Conservation (phyloP, 2,797 vertebrate species). For the Pipistrellus kuhlii region DNA sequence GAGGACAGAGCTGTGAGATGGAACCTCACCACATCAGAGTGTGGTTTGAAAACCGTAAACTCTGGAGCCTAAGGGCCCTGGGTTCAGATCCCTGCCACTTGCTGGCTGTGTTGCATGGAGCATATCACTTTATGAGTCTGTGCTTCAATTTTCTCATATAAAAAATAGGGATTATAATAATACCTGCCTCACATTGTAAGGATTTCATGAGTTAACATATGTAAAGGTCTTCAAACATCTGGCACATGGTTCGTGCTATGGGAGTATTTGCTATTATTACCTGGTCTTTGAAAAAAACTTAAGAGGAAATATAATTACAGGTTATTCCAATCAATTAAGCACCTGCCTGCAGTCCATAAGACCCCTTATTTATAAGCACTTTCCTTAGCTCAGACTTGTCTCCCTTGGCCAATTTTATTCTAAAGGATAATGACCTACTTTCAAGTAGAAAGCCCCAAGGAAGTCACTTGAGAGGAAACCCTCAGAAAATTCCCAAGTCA, state of each 20-base stretch:
- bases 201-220: not conserved
- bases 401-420: constrained; percentile 53
- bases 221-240: not conserved
- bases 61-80: not conserved
- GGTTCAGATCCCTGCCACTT: not conserved
- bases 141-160: not conserved
- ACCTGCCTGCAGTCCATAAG: constrained; percentile 27
- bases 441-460: constrained; percentile 45
- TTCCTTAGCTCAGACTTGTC: constrained; percentile 59
- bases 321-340: constrained; percentile 54
- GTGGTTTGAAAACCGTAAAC: not conserved
- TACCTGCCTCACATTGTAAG: not conserved
- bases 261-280: not conserved
- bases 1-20: not conserved
- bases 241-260: not conserved
- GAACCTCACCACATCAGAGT: not conserved
- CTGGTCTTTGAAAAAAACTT: constrained; percentile 52
- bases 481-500: constrained; percentile 49
- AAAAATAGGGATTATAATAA: not conserved
- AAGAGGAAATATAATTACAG: constrained; percentile 55
- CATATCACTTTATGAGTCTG: not conserved
- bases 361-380: constrained; percentile 41
- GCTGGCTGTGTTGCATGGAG: not conserved
- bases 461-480: constrained; percentile 45
- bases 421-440: constrained; percentile 50